phyloP scores from a whole-genome alignment of 2,797 vertebrate genomes.

The Enteromius fasciolatus region DNA sequence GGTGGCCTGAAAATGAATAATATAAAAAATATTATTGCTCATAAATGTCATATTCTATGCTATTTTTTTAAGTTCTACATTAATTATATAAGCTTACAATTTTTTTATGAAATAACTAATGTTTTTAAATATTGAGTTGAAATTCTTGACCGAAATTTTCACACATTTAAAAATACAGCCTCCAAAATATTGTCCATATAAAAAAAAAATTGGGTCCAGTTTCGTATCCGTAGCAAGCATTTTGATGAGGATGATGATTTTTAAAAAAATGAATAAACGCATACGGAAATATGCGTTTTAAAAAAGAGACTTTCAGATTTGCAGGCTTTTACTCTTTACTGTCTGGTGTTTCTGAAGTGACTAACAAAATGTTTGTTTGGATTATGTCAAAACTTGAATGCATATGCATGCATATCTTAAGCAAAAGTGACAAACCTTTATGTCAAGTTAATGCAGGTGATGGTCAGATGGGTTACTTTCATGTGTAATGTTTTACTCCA shows the following conservation, averaged over 20 bases:
- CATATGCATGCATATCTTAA: too few species aligned
- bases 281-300: rapidly evolving
- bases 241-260: not conserved
- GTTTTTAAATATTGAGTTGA: not conserved
- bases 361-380: not conserved
- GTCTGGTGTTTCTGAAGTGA: not conserved
- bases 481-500: not conserved
- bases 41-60: not conserved
- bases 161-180: not conserved
- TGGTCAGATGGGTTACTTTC: not conserved
- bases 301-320: too few species aligned
- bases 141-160: not conserved
- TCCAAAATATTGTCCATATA: too few species aligned
- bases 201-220: too few species aligned
- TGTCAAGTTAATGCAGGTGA: not conserved
- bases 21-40: not conserved
- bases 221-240: not conserved
- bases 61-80: not conserved
- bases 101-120: not conserved
- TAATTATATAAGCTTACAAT: not conserved
- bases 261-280: too few species aligned
- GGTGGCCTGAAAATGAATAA: not conserved
- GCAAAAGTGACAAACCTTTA: not conserved
- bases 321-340: not conserved
- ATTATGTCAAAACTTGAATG: not conserved